Percentiles rank a stretch among this genome's conserved stretches.
These are phyloP conservation scores for Cairina moschata DNA, from an alignment of 2,113 vertebrate genomes.

Conservation along the genomic window DNA sequence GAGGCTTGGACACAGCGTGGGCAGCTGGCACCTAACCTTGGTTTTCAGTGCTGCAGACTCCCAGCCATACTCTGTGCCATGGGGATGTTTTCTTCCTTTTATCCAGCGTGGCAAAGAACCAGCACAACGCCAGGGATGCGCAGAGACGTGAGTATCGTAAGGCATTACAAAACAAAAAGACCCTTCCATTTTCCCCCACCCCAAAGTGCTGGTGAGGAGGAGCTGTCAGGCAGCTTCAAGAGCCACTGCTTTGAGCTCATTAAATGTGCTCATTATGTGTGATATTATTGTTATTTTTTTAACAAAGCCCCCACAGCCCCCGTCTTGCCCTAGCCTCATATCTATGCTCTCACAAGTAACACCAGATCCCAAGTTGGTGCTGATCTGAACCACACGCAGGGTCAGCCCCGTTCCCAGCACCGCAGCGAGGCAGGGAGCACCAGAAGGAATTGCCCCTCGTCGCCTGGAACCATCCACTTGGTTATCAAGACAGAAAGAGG, in stretches of 20 bases:
- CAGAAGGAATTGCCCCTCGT: background rate
- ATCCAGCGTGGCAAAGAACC: background rate
- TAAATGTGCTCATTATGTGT: background rate
- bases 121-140: background rate
- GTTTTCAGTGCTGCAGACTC: accelerated
- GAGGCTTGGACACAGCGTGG: background rate
- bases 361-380: background rate
- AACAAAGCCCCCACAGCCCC: background rate
- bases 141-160: background rate
- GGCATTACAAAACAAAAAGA: background rate
- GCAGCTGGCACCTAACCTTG: accelerated
- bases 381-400: background rate
- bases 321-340: background rate
- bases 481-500: background rate
- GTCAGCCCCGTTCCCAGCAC: background rate
- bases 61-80: background rate
- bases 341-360: background rate
- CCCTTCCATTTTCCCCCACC: background rate
- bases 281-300: background rate
- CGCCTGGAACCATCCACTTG: background rate
- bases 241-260: background rate
- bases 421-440: accelerated
- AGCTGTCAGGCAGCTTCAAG: background rate
- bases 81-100: accelerated
- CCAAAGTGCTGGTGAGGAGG: background rate